Base-by-base conservation (phyloP, 2,888 invertebrate species). In the Apotomis betuletana region DNA sequence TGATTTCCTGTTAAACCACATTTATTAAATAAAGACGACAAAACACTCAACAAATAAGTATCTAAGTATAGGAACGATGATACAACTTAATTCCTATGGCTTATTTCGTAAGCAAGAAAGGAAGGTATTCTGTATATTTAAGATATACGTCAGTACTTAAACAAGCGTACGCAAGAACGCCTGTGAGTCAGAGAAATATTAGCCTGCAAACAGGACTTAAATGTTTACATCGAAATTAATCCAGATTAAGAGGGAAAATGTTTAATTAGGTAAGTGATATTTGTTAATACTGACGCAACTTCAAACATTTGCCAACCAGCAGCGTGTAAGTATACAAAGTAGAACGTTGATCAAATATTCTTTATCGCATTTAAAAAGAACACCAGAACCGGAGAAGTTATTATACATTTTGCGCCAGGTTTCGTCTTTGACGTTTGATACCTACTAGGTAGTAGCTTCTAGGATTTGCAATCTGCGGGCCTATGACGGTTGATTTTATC, bases 11-110 rank as follows among this genome's bases (percentile, higher is more conserved):
- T 65, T 69, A 55, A 67, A 73, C 64, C 69, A 75, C 73, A 73
- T 75, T 76, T 76, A 76, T 74, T 76, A 49, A 65, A 46, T 46
- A 65, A 72, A 67, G 27, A 54, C 62, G 61, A 73, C 69, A 72
- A 58, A 60, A 70, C 52, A 58, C 55, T 44, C 36, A 54, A 44
- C 54, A 38, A 54, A 52, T 64, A 70, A 54, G 41, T 10, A 58
- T 61, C 61, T 64, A 70, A 54, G 41, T 10, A 58, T 61, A 69
- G 36, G 46, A 51, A 69, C 49, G 46, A 60, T 38, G 52, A 65
- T 52, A 59, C 60, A 63, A 63, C 64, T 59, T 64, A 70, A 70
- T 49, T 59, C 41, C 63, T 64, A 64, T 41, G 58, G 64, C 58
- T 59, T 72, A 68, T 51, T 62, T 52, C 36, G 46, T 38, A 68